Evolutionary conservation across 2,888 invertebrate species (phyloP), one percentile per base, ranked within the genome.

Genomic region (Diabrotica balteata): DNA sequence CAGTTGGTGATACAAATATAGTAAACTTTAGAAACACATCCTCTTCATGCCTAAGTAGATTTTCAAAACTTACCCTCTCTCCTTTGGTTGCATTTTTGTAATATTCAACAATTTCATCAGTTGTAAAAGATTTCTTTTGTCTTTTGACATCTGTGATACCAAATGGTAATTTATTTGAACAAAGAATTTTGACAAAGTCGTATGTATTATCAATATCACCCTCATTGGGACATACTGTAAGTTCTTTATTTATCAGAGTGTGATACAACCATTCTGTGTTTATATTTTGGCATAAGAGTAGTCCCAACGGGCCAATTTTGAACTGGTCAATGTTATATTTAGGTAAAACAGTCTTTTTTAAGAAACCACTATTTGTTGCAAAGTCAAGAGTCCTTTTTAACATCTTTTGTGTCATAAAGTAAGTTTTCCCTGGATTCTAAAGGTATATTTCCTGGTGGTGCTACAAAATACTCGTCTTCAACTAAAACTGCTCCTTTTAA

Each of bases 381-480:
- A 78, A 68, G 66, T 67, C 70, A 8, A 67, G 11, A 58, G 69
- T 66, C 62, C 67, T 72, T 67, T 49, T 64, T 8, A 72, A 59
- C 70, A 70, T 72, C 22, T 46, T 59, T 63, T 50, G 55, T 77
- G 73, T 80, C 80, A 75, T 80, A 77, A 69, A 84, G 76, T 17
- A 79, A 79, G 70, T 85, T 80, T 51, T 83, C 80, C 69, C 82
- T 76, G 49, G 80, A 82, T 80, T 90, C 89, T 67, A 93, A 80
- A 0, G 93, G 92, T 77, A 93, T 92, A 81, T 94, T 94, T 75
- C 96, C 95, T 11, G 92, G 92, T 8, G 97, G 97, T 45, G 94
- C 93, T 10, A 96, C 91, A 86, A 95, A 97, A 82, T 96, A 97
- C 76, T 95, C 94, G 82, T 97, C 97, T 80, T 95, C 94, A 10